A percentile compares a stretch with the other conserved stretches of the same genome.
Evolutionary conservation across 1,140 invertebrate genomes (phyloP).

Genomic region (Prorops nasuta): DNA sequence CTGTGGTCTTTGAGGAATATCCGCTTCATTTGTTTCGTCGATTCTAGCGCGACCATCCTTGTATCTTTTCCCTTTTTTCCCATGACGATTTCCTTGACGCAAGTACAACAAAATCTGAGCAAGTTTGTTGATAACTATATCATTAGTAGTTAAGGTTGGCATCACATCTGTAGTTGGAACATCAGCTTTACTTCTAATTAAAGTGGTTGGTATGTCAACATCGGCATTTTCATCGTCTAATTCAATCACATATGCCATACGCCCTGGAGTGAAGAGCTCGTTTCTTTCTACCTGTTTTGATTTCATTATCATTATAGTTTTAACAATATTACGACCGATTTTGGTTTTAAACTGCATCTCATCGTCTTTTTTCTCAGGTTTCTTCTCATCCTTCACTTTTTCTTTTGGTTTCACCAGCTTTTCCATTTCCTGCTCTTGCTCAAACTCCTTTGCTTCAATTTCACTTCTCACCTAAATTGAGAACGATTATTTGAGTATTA

Average conservation of each 20-base stretch:
- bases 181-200: slow-evolving; percentile 93
- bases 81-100: slow-evolving; percentile 73
- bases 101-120: slow-evolving; percentile 96
- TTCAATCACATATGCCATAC: slow-evolving; percentile 98
- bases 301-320: slow-evolving; percentile 65
- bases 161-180: slow-evolving; percentile 78
- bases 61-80: slow-evolving; percentile 76
- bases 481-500: too few species aligned
- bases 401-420: slow-evolving; percentile 61
- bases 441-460: slow-evolving; percentile 57
- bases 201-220: slow-evolving; percentile 92
- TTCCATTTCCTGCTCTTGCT: slow-evolving; percentile 84
- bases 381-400: slow-evolving; percentile 62
- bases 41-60: slow-evolving; percentile 54
- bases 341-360: slow-evolving; percentile 80
- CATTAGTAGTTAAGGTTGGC: slow-evolving; percentile 87
- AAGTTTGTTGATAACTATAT: slow-evolving; percentile 95
- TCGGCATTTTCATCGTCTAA: slow-evolving; percentile 87
- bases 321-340: slow-evolving; percentile 74
- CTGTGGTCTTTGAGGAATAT: slow-evolving; percentile 29
- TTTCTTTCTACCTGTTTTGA: slow-evolving; percentile 77
- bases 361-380: slow-evolving; percentile 64
- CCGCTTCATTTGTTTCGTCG: slow-evolving; percentile 33
- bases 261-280: slow-evolving; percentile 91
- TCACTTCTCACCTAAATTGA: slow-evolving; percentile 53